Percentiles rank a stretch among this genome's conserved stretches.
These are phyloP conservation scores for Menidia beryllina DNA, from an alignment of 2,113 vertebrate species.

Conservation along the genomic window DNA sequence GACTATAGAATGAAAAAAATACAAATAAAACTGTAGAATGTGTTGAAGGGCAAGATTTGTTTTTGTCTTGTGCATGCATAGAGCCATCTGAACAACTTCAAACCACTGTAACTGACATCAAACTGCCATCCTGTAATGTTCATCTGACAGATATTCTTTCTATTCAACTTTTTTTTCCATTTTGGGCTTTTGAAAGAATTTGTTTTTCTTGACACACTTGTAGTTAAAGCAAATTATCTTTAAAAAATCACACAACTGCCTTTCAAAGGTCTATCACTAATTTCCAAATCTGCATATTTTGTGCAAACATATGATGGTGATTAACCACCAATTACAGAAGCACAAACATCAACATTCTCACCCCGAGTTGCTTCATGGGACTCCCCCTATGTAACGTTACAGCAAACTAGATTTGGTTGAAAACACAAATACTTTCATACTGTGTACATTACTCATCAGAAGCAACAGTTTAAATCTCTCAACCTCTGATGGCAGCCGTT, in stretches of 20 bases:
- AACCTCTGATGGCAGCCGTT: neutral
- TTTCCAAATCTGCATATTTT: slow-evolving; percentile 4
- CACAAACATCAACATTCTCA: slow-evolving; percentile 11
- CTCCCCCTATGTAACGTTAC: neutral
- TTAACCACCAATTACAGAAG: slow-evolving; percentile 30
- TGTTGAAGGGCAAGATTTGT: too few species aligned
- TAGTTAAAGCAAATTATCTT: slow-evolving; percentile 4
- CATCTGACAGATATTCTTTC: neutral
- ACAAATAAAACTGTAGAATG: too few species aligned
- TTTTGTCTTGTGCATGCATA: neutral
- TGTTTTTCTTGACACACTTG: neutral
- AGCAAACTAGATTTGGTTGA: slow-evolving; percentile 13
- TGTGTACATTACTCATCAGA: slow-evolving; percentile 20
- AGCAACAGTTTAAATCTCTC: slow-evolving; percentile 14
- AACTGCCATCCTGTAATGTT: neutral
- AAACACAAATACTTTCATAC: slow-evolving; percentile 11
- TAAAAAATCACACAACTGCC: neutral
- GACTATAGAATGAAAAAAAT: too few species aligned
- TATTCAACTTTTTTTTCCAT: slow-evolving; percentile 1
- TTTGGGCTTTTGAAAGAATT: slow-evolving; percentile 13
- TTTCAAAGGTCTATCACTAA: slow-evolving; percentile 10
- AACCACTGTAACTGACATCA: slow-evolving; percentile 2
- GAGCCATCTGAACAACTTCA: slow-evolving; percentile 10
- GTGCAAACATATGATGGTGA: slow-evolving; percentile 9
- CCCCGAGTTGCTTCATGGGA: slow-evolving; percentile 17